phyloP scores from a whole-genome alignment of 2,113 vertebrate species.

The Psammodynastes pulverulentus region DNA sequence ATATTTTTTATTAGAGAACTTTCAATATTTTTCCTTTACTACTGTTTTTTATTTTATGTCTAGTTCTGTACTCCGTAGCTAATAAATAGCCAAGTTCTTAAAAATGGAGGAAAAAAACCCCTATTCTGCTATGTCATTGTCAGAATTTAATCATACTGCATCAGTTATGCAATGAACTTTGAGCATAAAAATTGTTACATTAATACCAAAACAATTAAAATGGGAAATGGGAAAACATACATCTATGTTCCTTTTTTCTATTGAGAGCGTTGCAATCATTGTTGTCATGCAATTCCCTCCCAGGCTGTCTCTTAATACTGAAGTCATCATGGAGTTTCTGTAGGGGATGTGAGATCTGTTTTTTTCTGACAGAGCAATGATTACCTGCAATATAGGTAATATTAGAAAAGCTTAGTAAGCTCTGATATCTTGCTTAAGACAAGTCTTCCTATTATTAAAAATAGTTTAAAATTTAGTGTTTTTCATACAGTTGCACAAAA shows the following conservation, averaged over 20 bases:
- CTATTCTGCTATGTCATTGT: background rate
- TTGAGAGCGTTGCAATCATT: slow-evolving; percentile 90
- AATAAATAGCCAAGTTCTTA: background rate
- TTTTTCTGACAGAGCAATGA: slow-evolving; percentile 92
- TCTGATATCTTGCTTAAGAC: background rate
- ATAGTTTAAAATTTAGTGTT: background rate
- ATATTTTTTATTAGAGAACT: background rate
- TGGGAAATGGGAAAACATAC: slow-evolving; percentile 65
- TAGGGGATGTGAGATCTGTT: slow-evolving; percentile 92
- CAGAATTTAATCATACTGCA: background rate
- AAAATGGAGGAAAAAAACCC: background rate
- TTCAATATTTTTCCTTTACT: background rate
- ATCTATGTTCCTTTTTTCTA: slow-evolving; percentile 86
- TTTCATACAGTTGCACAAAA: background rate
- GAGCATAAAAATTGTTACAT: slow-evolving; percentile 20
- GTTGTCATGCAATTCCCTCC: slow-evolving; percentile 97
- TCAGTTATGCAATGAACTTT: background rate
- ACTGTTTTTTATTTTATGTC: background rate
- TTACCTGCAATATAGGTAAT: slow-evolving; percentile 76
- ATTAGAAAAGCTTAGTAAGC: background rate
- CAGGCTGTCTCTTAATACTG: slow-evolving; percentile 92
- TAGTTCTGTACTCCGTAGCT: background rate
- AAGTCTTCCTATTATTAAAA: background rate
- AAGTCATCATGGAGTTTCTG: slow-evolving; percentile 97
- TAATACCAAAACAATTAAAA: slow-evolving; percentile 4